phyloP scores from a whole-genome alignment of 2,888 invertebrate species.

The Gortyna flavago region DNA sequence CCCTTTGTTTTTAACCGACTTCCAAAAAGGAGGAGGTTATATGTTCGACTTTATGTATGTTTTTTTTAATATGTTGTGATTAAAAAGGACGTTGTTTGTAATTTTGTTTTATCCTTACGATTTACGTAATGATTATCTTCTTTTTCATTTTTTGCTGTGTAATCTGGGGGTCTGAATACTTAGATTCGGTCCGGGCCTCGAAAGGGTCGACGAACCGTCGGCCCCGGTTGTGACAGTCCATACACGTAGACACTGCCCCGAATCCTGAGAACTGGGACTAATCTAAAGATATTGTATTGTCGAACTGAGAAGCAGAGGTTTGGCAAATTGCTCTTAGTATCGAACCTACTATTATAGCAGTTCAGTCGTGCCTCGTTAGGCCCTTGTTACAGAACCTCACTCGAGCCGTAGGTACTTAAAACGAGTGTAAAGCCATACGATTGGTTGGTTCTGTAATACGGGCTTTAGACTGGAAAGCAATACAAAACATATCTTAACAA shows the following conservation, averaged over 20 bases:
- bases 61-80: too few species aligned
- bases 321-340: neutral
- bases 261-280: neutral
- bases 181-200: neutral
- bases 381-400: neutral
- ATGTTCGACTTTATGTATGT: too few species aligned
- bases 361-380: neutral
- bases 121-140: too few species aligned
- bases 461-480: neutral
- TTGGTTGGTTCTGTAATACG: neutral
- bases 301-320: neutral
- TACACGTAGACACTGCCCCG: neutral
- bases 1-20: too few species aligned
- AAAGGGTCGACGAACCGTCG: neutral
- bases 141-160: neutral
- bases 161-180: neutral
- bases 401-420: neutral
- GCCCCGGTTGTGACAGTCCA: neutral
- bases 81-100: neutral
- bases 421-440: too few species aligned
- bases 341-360: neutral
- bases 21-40: too few species aligned
- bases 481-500: neutral
- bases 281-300: constrained; percentile 5
- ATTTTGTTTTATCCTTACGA: neutral